Base-by-base conservation (phyloP, 2,888 invertebrate genomes). In the Neoascia interrupta region DNA sequence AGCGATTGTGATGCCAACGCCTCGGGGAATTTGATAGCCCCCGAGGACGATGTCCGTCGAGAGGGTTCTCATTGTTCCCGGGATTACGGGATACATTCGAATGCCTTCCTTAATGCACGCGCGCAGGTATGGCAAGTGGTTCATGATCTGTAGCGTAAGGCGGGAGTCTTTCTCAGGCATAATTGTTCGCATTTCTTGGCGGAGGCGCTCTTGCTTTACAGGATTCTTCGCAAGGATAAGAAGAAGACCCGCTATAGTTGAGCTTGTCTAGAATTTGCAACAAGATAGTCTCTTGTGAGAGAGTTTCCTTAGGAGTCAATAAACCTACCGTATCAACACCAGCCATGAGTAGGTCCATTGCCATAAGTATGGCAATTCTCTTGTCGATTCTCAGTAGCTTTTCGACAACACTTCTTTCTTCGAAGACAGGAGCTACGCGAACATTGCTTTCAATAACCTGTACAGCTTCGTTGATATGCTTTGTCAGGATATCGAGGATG, bases 81-180 rank as follows among this genome's bases (percentile, higher is more conserved):
- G 87, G 0, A 90, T 90, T 0, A 93, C 90, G 0, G 93, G 92
- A 83, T 91, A 89, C 19, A 93, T 63, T 73, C 95, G 90, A 73
- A 94, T 86, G 0, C 92, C 90, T 85, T 95, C 95, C 84, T 94
- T 95, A 15, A 95, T 90, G 83, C 94, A 94, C 0, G 94, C 94
- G 64, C 91, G 92, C 13, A 95, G 84, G 84, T 93, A 95, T 0
- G 91, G 90, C 56, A 91, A 88, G 61, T 90, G 86, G 8, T 87
- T 85, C 26, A 91, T 83, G 75, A 88, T 84, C 6, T 87, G 84
- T 1, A 86, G 82, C 0, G 89, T 90, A 10, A 91, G 81, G 11
- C 84, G 84, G 1, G 87, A 84, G 34, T 86, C 81, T 39, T 86
- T 87, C 2, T 84, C 70, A 0, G 89, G 87, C 19, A 91, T 80